Evolutionary conservation across 2,113 vertebrate genomes (phyloP).

Genomic region (Embiotoca jacksoni): DNA sequence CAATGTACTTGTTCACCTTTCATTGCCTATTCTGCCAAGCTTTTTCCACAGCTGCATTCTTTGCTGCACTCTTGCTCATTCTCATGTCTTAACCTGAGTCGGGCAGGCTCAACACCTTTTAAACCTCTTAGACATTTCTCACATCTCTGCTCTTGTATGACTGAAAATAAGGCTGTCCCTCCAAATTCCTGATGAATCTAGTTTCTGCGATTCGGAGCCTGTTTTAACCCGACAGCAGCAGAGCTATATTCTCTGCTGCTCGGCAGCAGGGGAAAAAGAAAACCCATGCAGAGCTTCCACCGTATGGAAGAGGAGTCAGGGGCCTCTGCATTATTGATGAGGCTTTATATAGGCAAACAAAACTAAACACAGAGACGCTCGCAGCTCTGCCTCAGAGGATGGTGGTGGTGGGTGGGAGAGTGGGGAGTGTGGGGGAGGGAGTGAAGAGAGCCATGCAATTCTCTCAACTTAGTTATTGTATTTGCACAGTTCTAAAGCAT

Average conservation of each 20-base stretch:
- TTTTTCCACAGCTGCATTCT: conserved; percentile 7
- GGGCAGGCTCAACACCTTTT: no score
- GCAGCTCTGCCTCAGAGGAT: conserved; percentile 65
- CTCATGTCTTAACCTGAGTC: no score
- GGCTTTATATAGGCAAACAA: conserved; percentile 81
- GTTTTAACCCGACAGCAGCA: conserved; percentile 28
- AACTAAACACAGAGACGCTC: conserved; percentile 75
- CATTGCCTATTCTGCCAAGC: conserved; percentile 1
- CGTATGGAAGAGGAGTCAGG: conserved; percentile 77
- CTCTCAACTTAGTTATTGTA: conserved; percentile 67
- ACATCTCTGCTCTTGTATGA: neutral
- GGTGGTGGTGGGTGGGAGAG: conserved; percentile 48
- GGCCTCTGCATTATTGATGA: conserved; percentile 82
- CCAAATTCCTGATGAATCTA: conserved; percentile 16
- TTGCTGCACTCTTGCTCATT: no score
- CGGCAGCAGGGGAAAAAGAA: conserved; percentile 47
- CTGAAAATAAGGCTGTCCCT: neutral
- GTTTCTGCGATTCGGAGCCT: neutral
- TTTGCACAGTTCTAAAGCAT: conserved; percentile 48
- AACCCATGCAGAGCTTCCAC: conserved; percentile 55
- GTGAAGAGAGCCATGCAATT: conserved; percentile 52
- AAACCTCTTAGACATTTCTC: no score
- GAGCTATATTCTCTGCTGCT: conserved; percentile 38
- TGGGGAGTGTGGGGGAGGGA: conserved; percentile 48
- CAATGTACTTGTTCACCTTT: neutral